Evolutionary conservation across 2,113 vertebrate genomes (phyloP).

Genomic region (Pimephales promelas): DNA sequence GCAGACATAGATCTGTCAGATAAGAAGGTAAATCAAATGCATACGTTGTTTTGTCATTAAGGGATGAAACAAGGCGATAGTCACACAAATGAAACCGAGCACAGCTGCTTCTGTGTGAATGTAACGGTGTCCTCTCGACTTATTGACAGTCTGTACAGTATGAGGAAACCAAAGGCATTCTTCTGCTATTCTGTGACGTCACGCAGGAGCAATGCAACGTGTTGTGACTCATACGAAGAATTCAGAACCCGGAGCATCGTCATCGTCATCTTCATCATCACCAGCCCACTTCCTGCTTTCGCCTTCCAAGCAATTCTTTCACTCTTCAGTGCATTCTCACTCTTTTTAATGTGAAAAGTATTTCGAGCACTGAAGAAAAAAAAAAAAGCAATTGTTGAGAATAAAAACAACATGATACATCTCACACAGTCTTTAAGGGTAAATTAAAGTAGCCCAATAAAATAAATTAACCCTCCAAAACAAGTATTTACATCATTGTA

Average conservation of each 20-base stretch:
- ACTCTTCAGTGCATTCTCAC: background rate
- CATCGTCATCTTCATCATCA: background rate
- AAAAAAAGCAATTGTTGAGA: background rate
- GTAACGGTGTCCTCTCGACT: background rate
- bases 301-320: constrained; percentile 21
- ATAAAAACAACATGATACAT: background rate
- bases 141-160: background rate
- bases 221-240: constrained; percentile 75
- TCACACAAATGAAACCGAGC: background rate
- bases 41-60: too few species aligned
- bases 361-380: background rate
- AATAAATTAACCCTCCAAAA: too few species aligned
- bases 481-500: too few species aligned
- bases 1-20: background rate
- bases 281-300: constrained; percentile 45
- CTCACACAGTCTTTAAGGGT: background rate
- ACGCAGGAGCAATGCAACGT: constrained; percentile 60
- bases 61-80: too few species aligned
- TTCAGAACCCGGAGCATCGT: constrained; percentile 40
- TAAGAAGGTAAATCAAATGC: background rate
- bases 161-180: constrained; percentile 31
- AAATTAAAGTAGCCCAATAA: too few species aligned
- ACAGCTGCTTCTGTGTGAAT: background rate
- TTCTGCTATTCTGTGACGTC: constrained; percentile 1
- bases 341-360: background rate